Evolutionary conservation across 37 sponge, comb jelly and placozoan species (phyloP).

Genomic region (Halisarca cf. caerulea): DNA sequence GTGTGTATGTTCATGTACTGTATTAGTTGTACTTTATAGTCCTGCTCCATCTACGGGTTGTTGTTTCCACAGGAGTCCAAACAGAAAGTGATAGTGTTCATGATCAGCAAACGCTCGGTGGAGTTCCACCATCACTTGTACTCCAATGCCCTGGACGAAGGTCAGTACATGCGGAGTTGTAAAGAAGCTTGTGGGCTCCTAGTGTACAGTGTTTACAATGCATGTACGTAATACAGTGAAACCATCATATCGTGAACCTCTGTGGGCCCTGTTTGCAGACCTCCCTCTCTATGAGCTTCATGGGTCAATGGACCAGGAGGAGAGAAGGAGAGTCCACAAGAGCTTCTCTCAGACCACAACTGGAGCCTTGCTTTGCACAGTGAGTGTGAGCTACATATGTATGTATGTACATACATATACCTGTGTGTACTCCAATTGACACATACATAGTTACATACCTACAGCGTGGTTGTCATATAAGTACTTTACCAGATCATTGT

Average conservation of each 20-base stretch:
- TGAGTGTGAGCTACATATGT: background rate
- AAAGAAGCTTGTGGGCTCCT: too few relatives aligned
- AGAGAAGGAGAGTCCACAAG: constrained; percentile 78
- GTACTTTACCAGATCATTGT: too few relatives aligned
- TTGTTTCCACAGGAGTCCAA: background rate
- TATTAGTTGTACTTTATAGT: too few relatives aligned
- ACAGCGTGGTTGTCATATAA: too few relatives aligned
- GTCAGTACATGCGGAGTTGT: too few relatives aligned
- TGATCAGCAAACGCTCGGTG: constrained; percentile 3
- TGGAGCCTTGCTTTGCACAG: constrained; percentile 86
- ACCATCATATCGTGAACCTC: too few relatives aligned
- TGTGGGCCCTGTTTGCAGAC: background rate
- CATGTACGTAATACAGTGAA: too few relatives aligned
- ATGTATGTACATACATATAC: too few relatives aligned
- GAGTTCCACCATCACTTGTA: constrained; percentile 16
- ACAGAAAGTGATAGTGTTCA: constrained; percentile 29
- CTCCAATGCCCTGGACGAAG: background rate
- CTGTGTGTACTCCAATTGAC: too few relatives aligned
- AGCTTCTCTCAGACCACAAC: constrained; percentile 83
- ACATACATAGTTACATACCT: too few relatives aligned
- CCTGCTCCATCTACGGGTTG: too few relatives aligned
- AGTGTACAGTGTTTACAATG: too few relatives aligned
- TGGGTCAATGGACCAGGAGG: constrained; percentile 80
- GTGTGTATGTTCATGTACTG: background rate
- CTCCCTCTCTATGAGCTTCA: constrained; percentile 4